Evolutionary conservation across 2,113 vertebrate genomes (phyloP), one percentile per base, ranked within the genome.

Genomic region (Coptodon rendalli): DNA sequence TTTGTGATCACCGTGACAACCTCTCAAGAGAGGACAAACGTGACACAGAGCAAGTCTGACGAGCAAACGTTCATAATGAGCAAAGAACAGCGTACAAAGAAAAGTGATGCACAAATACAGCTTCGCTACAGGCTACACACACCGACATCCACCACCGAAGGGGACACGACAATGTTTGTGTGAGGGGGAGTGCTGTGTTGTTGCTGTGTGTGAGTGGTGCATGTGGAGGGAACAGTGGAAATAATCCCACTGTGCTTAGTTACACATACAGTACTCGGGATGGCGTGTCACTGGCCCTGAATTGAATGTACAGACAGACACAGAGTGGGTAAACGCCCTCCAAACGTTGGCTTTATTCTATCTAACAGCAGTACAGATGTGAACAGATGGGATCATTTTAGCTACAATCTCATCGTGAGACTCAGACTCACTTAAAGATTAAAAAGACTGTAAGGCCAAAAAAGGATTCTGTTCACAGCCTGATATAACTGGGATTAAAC

Each of bases 1-100:
- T 96, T 95, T 96, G 96, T 96, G 94, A 94, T 95, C 94, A 94
- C 83, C 8, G 86, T 87, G 91, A 94, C 45, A 50, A 31, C 87
- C 84, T 90, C 90, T 34, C 54, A 16, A 34, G 82, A 91, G 80
- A 83, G 86, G 87, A 93, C 90, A 91, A 90, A 92, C 80, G 88
- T 90, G 88, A 96, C 93, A 93, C 61, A 29, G 27, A 93, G 87
- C 89, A 86, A 78, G 63, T 91, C 90, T 7, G 85, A 94, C 86
- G 61, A 92, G 90, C 86, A 91, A 91, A 93, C 86, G 94, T 91
- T 93, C 89, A 93, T 68, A 89, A 92, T 93, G 91, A 66, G 34
- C 61, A 22, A 66, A 38, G 34, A 90, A 88, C 85, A 73, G 73
- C 54, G 63, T 87, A 90, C 88, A 92, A 91, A 90, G 81, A 89